Evolutionary conservation across 2,888 invertebrate species (phyloP).

Genomic region (Clistopyga incitator): DNA sequence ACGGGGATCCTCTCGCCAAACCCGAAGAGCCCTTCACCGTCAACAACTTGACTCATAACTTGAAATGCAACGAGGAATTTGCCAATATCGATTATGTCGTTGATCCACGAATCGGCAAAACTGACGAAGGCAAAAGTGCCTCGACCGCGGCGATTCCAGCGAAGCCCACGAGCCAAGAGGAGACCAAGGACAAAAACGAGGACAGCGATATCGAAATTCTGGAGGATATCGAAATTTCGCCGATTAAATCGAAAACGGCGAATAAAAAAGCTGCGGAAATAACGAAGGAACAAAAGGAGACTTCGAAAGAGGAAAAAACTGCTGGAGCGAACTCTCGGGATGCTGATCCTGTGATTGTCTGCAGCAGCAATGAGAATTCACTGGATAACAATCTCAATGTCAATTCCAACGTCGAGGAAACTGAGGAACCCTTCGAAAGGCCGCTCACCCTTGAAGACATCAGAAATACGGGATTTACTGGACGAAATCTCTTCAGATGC

Average conservation of each 20-base stretch:
- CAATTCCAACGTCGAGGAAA: conserved; percentile 29
- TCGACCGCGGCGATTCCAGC: not conserved
- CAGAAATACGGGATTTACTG: conserved; percentile 81
- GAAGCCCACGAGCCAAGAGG: not conserved
- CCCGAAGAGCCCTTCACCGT: not conserved
- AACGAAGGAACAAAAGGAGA: conserved; percentile 18
- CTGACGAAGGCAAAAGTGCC: conserved; percentile 13
- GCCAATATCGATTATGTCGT: conserved; percentile 78
- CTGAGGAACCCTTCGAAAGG: conserved; percentile 48
- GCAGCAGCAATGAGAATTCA: conserved; percentile 65
- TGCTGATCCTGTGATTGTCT: conserved; percentile 41
- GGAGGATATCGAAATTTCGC: conserved; percentile 58
- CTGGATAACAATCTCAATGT: conserved; percentile 41
- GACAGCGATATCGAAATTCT: conserved; percentile 82
- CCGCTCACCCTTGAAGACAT: conserved; percentile 79
- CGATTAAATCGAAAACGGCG: conserved; percentile 35
- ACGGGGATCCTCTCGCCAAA: not conserved
- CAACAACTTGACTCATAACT: conserved; percentile 63
- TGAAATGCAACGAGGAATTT: conserved; percentile 74
- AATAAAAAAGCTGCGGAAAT: not conserved
- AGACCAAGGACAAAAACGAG: conserved; percentile 61
- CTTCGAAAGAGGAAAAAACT: conserved; percentile 27
- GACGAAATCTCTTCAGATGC: conserved; percentile 85
- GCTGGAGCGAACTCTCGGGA: not conserved
- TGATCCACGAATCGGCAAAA: conserved; percentile 74